A percentile compares a stretch with the other conserved stretches of the same genome.
Evolutionary conservation across 2,888 invertebrate species (phyloP).

Genomic region (Dryobota labecula): DNA sequence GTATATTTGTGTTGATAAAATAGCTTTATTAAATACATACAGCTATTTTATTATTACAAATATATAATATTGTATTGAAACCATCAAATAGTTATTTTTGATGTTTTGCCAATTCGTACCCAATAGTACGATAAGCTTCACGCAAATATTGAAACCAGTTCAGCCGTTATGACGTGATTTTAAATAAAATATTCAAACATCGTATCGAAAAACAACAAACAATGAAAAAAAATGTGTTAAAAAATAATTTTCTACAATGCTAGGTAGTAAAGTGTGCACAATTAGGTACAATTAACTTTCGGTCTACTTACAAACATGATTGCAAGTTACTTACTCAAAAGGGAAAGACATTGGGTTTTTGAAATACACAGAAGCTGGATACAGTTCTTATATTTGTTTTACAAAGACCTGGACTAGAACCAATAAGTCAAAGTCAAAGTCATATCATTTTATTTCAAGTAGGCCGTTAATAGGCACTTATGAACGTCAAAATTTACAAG

Average conservation of each 20-base stretch:
- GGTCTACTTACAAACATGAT: neutral
- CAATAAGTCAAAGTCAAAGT: neutral
- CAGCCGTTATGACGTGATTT: slow-evolving; percentile 2
- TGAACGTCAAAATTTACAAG: neutral
- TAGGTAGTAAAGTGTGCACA: neutral
- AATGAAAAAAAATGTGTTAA: neutral
- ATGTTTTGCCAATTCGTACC: neutral
- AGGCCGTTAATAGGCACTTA: neutral
- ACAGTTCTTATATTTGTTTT: neutral
- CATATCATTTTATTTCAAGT: neutral
- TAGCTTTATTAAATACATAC: neutral
- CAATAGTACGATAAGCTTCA: neutral
- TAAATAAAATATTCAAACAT: slow-evolving; percentile 13
- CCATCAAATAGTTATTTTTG: neutral
- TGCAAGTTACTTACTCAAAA: slow-evolving; percentile 18
- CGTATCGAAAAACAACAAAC: slow-evolving; percentile 17
- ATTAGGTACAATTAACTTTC: neutral
- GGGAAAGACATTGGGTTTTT: neutral
- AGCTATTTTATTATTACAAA: neutral
- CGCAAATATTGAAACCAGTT: slow-evolving; percentile 2
- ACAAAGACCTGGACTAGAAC: neutral
- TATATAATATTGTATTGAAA: slow-evolving; percentile 1
- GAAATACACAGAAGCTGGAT: neutral
- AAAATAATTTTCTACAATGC: neutral
- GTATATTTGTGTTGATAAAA: neutral